phyloP scores from a whole-genome alignment of 2,113 vertebrate species.

The Plotosus lineatus region DNA sequence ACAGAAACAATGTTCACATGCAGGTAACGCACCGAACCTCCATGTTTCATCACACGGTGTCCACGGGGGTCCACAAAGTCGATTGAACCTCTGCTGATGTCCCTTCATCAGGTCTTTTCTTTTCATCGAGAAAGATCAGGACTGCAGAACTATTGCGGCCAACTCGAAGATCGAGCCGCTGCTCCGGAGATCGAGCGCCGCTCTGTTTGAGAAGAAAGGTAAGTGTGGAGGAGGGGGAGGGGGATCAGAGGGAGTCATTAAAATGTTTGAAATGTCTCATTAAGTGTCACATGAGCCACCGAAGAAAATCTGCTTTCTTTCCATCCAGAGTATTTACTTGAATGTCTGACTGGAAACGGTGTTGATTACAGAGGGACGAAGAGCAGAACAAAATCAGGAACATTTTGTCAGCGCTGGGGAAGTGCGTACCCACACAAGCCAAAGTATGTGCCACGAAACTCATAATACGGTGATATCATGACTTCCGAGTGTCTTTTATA shows the following conservation, averaged over 20 bases:
- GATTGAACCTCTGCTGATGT: not conserved
- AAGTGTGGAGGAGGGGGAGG: not conserved
- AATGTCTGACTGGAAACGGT: slow-evolving; percentile 71
- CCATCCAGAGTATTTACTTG: slow-evolving; percentile 68
- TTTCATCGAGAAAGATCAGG: slow-evolving; percentile 71
- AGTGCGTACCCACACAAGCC: slow-evolving; percentile 64
- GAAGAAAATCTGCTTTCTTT: slow-evolving; percentile 5
- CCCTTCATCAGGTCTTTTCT: slow-evolving; percentile 66
- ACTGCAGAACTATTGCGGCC: slow-evolving; percentile 64
- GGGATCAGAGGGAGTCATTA: too few relatives aligned
- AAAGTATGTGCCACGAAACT: slow-evolving; percentile 57
- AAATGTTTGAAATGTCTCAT: too few relatives aligned
- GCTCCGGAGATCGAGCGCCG: slow-evolving; percentile 58
- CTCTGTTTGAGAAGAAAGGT: slow-evolving; percentile 71
- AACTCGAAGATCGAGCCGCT: slow-evolving; percentile 70
- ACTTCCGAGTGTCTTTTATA: too few relatives aligned
- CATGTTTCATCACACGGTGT: too few relatives aligned
- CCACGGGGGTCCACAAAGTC: too few relatives aligned
- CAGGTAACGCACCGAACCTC: slow-evolving; percentile 56
- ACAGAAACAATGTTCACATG: slow-evolving; percentile 67
- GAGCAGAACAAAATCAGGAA: slow-evolving; percentile 66
- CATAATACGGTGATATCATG: too few relatives aligned
- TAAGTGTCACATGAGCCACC: not conserved
- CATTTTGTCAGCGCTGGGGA: slow-evolving; percentile 68
- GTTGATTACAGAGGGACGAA: slow-evolving; percentile 72